Evolutionary conservation across 1,140 invertebrate genomes (phyloP), one percentile per base, ranked within the genome.

Genomic region (Drosophila ironensis): DNA sequence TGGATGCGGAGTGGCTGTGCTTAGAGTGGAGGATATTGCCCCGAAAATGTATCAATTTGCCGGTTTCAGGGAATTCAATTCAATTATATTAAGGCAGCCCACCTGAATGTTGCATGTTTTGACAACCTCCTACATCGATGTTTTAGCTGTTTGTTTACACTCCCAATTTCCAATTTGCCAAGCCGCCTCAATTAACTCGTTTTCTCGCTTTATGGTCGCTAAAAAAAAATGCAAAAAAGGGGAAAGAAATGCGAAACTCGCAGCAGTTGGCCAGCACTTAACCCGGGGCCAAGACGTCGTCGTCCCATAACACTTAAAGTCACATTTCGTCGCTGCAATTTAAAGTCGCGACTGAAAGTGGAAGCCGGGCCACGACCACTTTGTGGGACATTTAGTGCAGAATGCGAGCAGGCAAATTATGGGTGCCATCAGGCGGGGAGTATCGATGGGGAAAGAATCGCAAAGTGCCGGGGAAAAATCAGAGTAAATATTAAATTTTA

Each of bases 331-430:
- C 48, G 42, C 27, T 24, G 66, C 27, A 33, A 35, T 27, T 27
- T 24, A 44, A 11, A 20, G 22, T 24, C 25, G 24, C 30, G 8
- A 16, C 42, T 45, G 24, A 14, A 33, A 44, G 59, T 61, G 73
- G 67, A 71, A 61, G 69, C 53, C 56, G 17, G 33, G 56, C 38
- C 28, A 35, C 61, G 56, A 56, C 64, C 76, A 86, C 78, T 86
- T 84, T 80, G 78, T 60, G 46, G 57, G 56, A 33, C 74, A 86
- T 80, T 80, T 81, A 75, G 76, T 56, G 64, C 50, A 73, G 69
- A 82, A 82, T 84, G 78, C 73, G 78, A 84, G 74, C 78, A 74
- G 68, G 68, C 56, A 86, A 84, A 74, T 86, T 86, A 84, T 86
- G 68, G 73, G 20, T 30, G 40, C 41, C 63, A 68, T 68, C 64